Evolutionary conservation across 2,113 vertebrate genomes (phyloP).

Genomic region (Cyprinodon brontotheroides): DNA sequence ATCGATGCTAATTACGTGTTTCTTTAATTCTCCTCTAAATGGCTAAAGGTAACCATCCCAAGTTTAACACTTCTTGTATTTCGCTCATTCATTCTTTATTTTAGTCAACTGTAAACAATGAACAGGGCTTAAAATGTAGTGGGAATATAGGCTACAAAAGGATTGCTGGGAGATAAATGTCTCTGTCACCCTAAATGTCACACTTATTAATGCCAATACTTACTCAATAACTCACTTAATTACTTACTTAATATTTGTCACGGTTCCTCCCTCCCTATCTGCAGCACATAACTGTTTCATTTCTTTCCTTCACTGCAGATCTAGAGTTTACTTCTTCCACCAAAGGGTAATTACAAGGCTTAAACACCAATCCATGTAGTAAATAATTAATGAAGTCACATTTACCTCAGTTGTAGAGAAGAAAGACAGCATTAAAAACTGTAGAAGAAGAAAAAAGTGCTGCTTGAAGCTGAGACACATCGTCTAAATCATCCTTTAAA

Average conservation of each 20-base stretch:
- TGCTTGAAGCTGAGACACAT: neutral
- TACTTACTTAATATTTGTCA: conserved; percentile 5
- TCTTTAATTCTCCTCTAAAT: no score
- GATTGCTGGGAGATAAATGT: conserved; percentile 10
- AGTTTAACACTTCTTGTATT: no score
- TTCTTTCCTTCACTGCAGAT: conserved; percentile 11
- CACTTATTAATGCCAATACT: conserved; percentile 14
- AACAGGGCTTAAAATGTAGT: no score
- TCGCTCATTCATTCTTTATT: no score
- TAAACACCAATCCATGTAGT: conserved; percentile 20
- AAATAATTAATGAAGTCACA: conserved; percentile 33
- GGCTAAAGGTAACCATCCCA: no score
- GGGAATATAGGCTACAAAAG: neutral
- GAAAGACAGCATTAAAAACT: neutral
- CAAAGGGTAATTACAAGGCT: conserved; percentile 20
- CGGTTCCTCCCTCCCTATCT: neutral
- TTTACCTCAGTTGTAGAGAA: conserved; percentile 9
- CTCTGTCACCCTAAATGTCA: neutral
- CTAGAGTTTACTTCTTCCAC: conserved; percentile 22
- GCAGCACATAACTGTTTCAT: neutral
- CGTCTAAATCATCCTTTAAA: neutral
- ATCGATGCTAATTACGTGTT: no score
- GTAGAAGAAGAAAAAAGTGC: neutral
- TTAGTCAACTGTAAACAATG: no score
- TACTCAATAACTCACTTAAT: conserved; percentile 14